A percentile compares a stretch with the other conserved stretches of the same genome.
phyloP scores from a whole-genome alignment of 2,113 vertebrate genomes.

The Emydura subglobosa region DNA sequence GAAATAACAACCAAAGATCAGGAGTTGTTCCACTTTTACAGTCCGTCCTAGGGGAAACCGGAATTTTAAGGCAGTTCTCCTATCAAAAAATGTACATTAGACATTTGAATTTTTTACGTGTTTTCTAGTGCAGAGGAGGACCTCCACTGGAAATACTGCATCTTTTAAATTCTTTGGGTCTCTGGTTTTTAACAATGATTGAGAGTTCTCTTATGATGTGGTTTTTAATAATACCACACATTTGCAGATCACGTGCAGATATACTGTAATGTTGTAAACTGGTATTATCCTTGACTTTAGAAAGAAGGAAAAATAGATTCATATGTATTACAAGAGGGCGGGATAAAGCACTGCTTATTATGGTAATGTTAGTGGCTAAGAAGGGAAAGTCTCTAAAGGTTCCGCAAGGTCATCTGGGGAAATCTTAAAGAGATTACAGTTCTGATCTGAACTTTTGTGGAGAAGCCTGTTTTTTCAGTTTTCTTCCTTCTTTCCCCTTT shows the following conservation, averaged over 20 bases:
- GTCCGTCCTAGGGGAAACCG: constrained; percentile 43
- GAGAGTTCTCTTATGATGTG: not conserved
- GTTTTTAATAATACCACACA: constrained; percentile 13
- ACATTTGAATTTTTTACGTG: not conserved
- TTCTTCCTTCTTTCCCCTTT: not conserved
- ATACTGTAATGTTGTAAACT: not conserved
- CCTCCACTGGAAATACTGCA: not conserved
- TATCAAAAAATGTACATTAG: not conserved
- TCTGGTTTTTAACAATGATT: not conserved
- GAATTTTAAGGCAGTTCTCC: constrained; percentile 12
- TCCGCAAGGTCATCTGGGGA: not conserved
- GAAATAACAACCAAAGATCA: constrained; percentile 66
- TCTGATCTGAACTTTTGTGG: not conserved
- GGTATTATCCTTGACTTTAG: constrained; percentile 4
- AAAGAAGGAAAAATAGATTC: constrained; percentile 24
- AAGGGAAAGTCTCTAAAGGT: not conserved
- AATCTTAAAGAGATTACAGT: not conserved
- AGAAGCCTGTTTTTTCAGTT: not conserved
- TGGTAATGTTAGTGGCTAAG: not conserved
- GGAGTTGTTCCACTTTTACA: constrained; percentile 64
- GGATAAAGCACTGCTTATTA: not conserved
- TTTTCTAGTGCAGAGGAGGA: not conserved
- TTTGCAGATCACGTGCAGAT: not conserved
- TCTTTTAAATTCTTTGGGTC: not conserved
- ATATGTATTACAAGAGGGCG: not conserved